Percentiles rank a stretch among this genome's conserved stretches.
phyloP scores from a whole-genome alignment of 23 tunicate genomes.

The Halocynthia roretzi region DNA sequence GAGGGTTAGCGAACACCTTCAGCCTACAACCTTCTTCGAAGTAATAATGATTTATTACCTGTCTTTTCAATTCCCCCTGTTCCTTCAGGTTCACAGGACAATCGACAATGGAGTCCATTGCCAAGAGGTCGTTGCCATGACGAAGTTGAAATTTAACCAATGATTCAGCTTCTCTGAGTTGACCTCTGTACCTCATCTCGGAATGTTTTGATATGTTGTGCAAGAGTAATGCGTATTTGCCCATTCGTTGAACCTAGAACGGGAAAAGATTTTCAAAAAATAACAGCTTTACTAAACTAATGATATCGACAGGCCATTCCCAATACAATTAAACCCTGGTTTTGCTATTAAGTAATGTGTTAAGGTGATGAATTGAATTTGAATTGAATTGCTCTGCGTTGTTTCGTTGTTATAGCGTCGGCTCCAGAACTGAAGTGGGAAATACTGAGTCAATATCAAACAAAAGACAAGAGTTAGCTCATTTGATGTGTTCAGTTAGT shows the following conservation, averaged over 20 bases:
- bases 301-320: no score
- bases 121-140: slow-evolving; percentile 96
- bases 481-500: no score
- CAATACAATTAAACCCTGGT: no score
- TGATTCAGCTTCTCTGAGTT: slow-evolving; percentile 64
- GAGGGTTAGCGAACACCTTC: no score
- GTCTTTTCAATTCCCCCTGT: slow-evolving; percentile 92
- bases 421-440: no score
- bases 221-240: slow-evolving; percentile 87
- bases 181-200: slow-evolving; percentile 27
- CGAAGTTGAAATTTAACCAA: slow-evolving; percentile 96
- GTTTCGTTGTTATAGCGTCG: no score
- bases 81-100: slow-evolving; percentile 95
- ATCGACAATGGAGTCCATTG: slow-evolving; percentile 91
- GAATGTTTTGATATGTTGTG: slow-evolving; percentile 84
- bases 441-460: no score
- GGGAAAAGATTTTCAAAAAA: not conserved
- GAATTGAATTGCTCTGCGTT: no score
- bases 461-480: no score
- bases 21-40: no score
- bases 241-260: slow-evolving; percentile 29
- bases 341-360: no score
- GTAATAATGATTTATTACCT: slow-evolving; percentile 22
- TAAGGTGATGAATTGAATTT: no score
- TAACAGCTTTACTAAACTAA: not conserved